Conservation (phyloP, 2,888 invertebrate genomes). For the Acleris laterana region DNA sequence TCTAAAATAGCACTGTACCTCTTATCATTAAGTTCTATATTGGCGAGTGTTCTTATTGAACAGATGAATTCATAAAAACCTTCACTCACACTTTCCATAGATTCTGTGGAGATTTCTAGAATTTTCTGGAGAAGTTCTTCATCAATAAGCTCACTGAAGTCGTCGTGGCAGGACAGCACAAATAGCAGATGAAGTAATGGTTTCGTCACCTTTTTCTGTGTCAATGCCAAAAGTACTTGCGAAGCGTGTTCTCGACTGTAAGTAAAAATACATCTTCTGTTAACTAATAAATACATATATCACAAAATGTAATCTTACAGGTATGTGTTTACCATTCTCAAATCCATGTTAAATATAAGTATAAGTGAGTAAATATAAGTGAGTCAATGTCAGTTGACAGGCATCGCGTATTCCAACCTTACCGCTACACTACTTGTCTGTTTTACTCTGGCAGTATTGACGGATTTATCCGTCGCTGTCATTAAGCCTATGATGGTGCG, state of each 20-base stretch:
- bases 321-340: no score
- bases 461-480: no score
- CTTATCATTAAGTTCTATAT: slow-evolving; percentile 47
- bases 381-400: no score
- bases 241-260: slow-evolving; percentile 59
- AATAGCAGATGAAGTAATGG: slow-evolving; percentile 56
- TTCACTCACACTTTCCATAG: slow-evolving; percentile 44
- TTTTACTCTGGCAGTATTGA: no score
- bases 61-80: slow-evolving; percentile 50
- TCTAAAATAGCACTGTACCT: slow-evolving; percentile 48
- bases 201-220: slow-evolving; percentile 43
- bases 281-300: not conserved
- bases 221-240: slow-evolving; percentile 48
- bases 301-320: no score
- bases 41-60: slow-evolving; percentile 61
- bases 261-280: slow-evolving; percentile 14
- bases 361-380: no score
- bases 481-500: no score
- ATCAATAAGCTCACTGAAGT: slow-evolving; percentile 50
- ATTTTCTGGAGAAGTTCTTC: slow-evolving; percentile 48
- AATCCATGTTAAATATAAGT: no score
- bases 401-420: no score
- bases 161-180: slow-evolving; percentile 62
- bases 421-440: no score
- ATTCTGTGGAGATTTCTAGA: slow-evolving; percentile 44